These are phyloP conservation scores for Cyaniris semiargus DNA, from an alignment of 2,888 invertebrate genomes.

Conservation along the genomic window DNA sequence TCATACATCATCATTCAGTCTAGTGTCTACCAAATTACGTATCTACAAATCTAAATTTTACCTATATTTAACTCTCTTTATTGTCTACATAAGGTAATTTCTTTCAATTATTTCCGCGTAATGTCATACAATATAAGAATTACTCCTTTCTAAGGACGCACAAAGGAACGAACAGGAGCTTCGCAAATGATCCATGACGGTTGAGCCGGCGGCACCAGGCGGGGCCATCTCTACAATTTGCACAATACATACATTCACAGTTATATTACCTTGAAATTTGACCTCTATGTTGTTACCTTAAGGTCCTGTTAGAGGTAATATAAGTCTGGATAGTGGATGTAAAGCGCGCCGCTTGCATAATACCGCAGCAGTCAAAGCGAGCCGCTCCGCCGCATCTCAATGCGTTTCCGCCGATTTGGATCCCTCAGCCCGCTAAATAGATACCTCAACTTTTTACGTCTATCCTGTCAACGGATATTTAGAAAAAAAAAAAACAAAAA, in stretches of 20 bases:
- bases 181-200: constrained; percentile 4
- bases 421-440: constrained; percentile 18
- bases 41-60: too few relatives aligned
- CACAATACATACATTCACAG: not conserved
- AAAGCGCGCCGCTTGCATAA: constrained; percentile 17
- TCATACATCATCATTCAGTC: too few relatives aligned
- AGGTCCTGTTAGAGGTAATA: not conserved
- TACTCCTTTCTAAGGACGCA: not conserved
- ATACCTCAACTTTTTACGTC: not conserved
- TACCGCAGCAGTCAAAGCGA: not conserved
- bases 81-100: not conserved
- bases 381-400: constrained; percentile 14
- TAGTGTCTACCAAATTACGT: too few relatives aligned
- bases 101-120: constrained; percentile 1
- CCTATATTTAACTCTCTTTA: not conserved
- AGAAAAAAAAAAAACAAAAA: not conserved
- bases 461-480: constrained; percentile 3
- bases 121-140: not conserved
- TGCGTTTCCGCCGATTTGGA: constrained; percentile 7
- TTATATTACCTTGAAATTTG: not conserved
- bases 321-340: not conserved
- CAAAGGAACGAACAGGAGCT: not conserved
- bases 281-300: not conserved
- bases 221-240: not conserved
- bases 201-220: not conserved